phyloP scores from a whole-genome alignment of 53 echinoderm and acorn worm genomes.

The Patiria pectinifera region DNA sequence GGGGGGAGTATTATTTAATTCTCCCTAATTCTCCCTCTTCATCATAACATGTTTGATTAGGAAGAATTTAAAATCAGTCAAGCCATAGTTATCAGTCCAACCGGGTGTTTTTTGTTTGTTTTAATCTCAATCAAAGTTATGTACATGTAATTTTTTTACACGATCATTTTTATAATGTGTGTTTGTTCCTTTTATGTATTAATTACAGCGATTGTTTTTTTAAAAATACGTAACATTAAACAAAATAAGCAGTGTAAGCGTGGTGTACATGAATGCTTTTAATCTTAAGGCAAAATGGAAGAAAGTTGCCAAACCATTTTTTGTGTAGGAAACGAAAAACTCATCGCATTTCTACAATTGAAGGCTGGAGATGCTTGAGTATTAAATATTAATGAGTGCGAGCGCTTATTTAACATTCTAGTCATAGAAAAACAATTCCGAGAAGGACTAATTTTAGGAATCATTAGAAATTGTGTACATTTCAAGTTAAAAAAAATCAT shows the following conservation, averaged over 20 bases:
- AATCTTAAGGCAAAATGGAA: neutral
- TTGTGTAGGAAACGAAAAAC: neutral
- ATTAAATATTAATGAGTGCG: neutral
- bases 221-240: neutral
- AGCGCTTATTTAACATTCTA: neutral
- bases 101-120: neutral
- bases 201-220: neutral
- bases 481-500: neutral
- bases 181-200: conserved; percentile 10
- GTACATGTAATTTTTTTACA: conserved; percentile 23
- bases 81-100: neutral
- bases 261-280: neutral
- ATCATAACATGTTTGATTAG: neutral
- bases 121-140: neutral
- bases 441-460: neutral
- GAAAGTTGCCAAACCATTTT: neutral
- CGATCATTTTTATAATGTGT: conserved; percentile 50
- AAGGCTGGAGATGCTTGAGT: too few relatives aligned
- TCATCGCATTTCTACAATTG: neutral
- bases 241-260: neutral
- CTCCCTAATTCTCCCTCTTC: neutral
- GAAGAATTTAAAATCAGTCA: neutral
- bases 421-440: neutral
- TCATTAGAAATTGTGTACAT: neutral
- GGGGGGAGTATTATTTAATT: neutral